Evolutionary conservation across 2,888 invertebrate species (phyloP), one percentile per base, ranked within the genome.

Genomic region (Caenorhabditis sp.): DNA sequence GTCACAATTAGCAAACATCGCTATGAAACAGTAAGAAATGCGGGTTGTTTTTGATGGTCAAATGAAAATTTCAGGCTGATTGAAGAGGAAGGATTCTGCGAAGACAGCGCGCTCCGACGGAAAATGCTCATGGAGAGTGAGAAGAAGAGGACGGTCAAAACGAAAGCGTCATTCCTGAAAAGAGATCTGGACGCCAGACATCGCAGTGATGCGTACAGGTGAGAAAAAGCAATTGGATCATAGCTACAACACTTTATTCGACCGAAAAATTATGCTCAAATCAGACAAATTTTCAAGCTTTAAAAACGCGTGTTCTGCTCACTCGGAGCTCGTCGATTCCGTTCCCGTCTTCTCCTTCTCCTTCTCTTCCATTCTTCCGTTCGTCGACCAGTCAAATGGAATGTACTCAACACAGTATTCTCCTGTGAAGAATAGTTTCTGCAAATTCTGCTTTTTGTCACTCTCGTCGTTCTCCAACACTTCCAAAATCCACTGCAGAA

Each of bases 1-100:
- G 93, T 94, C 95, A 88, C 97, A 97, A 89, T 91, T 99, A 43
- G 95, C 95, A 61, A 97, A 97, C 91, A 93, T 97, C 91, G 96
- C 97, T 68, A 96, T 98, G 93, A 95, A 95, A 92, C 91, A 91
- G 90, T 91, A n/a, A n/a, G n/a, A n/a, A n/a, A n/a, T n/a, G n/a
- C n/a, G 27, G 77, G 84, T 59, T 61, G 43, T 55, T 55, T 45
- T 26, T n/a, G 50, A 35, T 11, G 35, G 13, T 26, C 3, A 15
- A 9, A 50, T n/a, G n/a, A n/a, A n/a, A 11, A 3, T 66, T 53
- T 32, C 41, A 94, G 95, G 90, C 91, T 96, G 80, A 95, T 95
- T 86, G 94, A 95, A 85, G 96, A 96, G 89, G 96, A 95, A 90
- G 93, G 94, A 63, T 95, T 95, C 89, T 93, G 94, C 87, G 94